phyloP scores from a whole-genome alignment of 2,797 vertebrate species.

The Naso thynnoides region DNA sequence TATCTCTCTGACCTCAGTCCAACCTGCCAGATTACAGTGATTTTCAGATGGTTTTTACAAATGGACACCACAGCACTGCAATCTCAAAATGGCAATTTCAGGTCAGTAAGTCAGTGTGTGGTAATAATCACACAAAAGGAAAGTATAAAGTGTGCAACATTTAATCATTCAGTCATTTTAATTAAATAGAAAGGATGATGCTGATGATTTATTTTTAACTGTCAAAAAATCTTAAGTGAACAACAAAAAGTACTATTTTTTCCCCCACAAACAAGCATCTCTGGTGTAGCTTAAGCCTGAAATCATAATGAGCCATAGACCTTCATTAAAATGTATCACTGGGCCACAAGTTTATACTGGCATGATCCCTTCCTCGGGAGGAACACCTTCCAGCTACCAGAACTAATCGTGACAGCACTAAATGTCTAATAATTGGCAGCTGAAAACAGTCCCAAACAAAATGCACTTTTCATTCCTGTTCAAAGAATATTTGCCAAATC shows the following conservation, averaged over 20 bases:
- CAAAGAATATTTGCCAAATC: not conserved
- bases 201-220: not conserved
- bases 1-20: constrained; percentile 15
- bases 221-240: not conserved
- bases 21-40: constrained; percentile 16
- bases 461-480: not conserved
- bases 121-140: constrained; percentile 1
- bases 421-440: not conserved
- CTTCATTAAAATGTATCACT: not conserved
- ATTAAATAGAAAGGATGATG: not conserved
- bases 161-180: not conserved
- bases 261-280: not conserved
- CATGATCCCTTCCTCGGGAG: not conserved
- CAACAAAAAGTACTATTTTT: not conserved
- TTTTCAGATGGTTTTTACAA: constrained; percentile 14
- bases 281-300: not conserved
- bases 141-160: not conserved
- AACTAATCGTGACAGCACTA: not conserved
- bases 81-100: not conserved
- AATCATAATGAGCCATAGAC: not conserved
- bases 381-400: not conserved
- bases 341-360: not conserved
- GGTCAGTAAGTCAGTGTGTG: constrained; percentile 10
- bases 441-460: not conserved
- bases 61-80: not conserved